Evolutionary conservation across 1,140 invertebrate genomes (phyloP).

Genomic region (Penaeus vannamei): DNA sequence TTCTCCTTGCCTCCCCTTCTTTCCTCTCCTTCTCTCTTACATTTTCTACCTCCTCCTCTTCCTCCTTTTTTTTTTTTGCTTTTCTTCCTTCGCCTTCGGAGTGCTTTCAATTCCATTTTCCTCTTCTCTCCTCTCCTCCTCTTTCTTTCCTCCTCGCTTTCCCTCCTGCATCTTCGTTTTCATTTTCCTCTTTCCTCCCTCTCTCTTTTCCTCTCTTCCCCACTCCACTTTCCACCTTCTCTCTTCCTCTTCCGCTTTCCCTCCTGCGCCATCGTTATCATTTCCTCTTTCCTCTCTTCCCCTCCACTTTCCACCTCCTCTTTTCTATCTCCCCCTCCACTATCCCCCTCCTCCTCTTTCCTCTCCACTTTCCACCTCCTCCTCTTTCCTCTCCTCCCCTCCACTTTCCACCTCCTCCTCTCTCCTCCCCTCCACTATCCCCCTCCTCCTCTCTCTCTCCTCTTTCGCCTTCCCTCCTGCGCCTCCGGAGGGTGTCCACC

Average conservation of each 20-base stretch:
- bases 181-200: background rate
- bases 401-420: too few species aligned
- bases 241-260: background rate
- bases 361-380: background rate
- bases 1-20: too few species aligned
- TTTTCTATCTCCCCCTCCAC: background rate
- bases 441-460: too few species aligned
- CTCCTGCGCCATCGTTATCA: background rate
- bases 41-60: background rate
- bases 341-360: background rate
- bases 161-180: background rate
- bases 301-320: background rate
- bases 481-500: too few species aligned
- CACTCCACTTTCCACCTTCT: background rate
- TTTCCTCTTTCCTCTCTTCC: background rate
- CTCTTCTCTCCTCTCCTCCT: background rate
- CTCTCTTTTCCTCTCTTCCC: background rate
- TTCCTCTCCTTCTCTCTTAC: background rate
- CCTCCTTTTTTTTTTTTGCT: too few species aligned
- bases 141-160: background rate
- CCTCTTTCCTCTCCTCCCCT: background rate
- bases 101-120: too few species aligned
- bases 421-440: too few species aligned
- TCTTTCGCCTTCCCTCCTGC: too few species aligned
- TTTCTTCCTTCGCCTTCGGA: too few species aligned